Percentiles rank a stretch among this genome's conserved stretches.
Evolutionary conservation across 2,113 vertebrate species (phyloP).

Genomic region (Carettochelys insculpta): DNA sequence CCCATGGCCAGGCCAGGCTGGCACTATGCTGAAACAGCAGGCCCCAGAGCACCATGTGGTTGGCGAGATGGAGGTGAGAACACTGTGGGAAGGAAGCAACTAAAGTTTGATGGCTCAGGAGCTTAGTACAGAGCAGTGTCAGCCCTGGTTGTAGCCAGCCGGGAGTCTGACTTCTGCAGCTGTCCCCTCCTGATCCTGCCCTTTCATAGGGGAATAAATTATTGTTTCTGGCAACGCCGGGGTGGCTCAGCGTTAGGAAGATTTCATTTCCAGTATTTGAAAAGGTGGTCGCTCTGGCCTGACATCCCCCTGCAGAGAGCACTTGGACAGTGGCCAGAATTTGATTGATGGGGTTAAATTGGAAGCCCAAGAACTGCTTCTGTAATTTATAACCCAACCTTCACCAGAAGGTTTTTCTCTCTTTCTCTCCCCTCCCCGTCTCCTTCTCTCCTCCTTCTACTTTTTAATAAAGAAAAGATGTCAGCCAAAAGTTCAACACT

Average conservation of each 20-base stretch:
- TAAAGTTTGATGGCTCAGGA: neutral
- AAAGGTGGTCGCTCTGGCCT: conserved; percentile 70
- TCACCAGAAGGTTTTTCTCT: conserved; percentile 46
- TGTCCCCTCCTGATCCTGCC: neutral
- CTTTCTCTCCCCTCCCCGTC: conserved; percentile 11
- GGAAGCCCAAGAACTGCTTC: conserved; percentile 76
- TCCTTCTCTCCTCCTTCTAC: conserved; percentile 11
- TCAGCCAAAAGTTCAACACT: conserved; percentile 62
- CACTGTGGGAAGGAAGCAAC: neutral
- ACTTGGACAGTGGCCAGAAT: conserved; percentile 75
- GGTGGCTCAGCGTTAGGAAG: conserved; percentile 71
- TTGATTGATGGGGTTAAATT: conserved; percentile 83
- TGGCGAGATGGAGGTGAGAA: neutral
- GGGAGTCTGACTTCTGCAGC: neutral
- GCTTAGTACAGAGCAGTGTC: neutral
- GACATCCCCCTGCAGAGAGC: conserved; percentile 50
- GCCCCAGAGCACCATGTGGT: fast-evolving
- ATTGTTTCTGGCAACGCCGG: conserved; percentile 13
- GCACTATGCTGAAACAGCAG: fast-evolving
- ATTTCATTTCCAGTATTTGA: conserved; percentile 78
- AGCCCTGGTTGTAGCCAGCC: neutral
- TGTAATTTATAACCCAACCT: conserved; percentile 79
- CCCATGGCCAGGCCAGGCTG: neutral
- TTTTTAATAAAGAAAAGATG: conserved; percentile 53
- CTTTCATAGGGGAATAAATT: conserved; percentile 56